phyloP scores from a whole-genome alignment of 2,888 invertebrate genomes.

The Pristionchus mayeri region DNA sequence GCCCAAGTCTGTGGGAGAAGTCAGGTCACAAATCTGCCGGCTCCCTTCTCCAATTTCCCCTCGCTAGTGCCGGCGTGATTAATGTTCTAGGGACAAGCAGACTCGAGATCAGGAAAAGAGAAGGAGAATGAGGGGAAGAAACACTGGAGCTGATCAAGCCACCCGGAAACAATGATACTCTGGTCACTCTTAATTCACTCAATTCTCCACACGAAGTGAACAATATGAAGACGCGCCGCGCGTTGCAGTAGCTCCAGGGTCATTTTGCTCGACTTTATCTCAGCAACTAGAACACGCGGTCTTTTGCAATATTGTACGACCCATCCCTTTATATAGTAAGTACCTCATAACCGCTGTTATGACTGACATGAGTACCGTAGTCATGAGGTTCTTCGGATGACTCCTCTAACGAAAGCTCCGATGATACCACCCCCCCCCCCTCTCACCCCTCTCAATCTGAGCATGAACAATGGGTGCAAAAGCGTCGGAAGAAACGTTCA shows the following conservation, averaged over 20 bases:
- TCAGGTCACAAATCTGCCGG: conserved; percentile 18
- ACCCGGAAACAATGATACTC: background rate
- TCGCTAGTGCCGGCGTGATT: conserved; percentile 18
- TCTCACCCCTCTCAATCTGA: background rate
- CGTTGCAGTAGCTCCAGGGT: no score
- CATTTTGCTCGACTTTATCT: no score
- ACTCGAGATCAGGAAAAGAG: conserved; percentile 18
- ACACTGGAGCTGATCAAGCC: conserved; percentile 2
- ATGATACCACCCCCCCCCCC: background rate
- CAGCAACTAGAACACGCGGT: no score
- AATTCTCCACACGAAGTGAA: no score
- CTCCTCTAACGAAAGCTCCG: background rate
- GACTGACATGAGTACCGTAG: no score
- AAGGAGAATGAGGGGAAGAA: background rate
- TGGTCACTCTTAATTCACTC: no score
- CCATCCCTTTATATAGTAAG: no score
- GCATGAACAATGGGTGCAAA: background rate
- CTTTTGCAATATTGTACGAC: no score
- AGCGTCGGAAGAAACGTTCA: conserved; percentile 14
- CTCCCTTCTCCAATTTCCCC: conserved; percentile 25
- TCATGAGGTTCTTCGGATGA: background rate
- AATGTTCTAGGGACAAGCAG: conserved; percentile 17
- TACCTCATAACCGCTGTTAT: no score
- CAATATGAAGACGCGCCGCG: no score
- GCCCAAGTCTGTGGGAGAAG: no score